Base-by-base conservation (phyloP, 2,113 vertebrate species). In the Empidonax traillii region DNA sequence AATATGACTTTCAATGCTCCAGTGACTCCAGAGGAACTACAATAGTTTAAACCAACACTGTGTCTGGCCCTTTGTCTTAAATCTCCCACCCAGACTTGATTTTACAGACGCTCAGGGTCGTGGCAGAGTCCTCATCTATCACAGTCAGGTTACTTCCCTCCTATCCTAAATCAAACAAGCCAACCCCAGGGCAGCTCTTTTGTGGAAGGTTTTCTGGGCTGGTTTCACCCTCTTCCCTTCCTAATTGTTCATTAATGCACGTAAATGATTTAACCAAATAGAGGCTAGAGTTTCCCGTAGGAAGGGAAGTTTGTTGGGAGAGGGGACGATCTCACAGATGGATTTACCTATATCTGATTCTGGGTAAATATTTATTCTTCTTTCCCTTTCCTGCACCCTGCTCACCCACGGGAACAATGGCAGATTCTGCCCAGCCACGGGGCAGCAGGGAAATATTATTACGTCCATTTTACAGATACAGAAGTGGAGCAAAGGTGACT, bases 251-350 rank as follows among this genome's bases (percentile, higher is more conserved):
- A 0, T 75, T 96, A 94, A 96, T 91, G 37, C 47, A 75, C 13
- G 7, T 91, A 85, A 96, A 93, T 91, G 61, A 86, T 96, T 96
- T 96, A 96, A 86, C 78, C 73, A 90, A 96, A 95, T 35, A 95
- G 58, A 96, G 78, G 44, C 41, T 77, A 37, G 78, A 90, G 33
- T 92, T 97, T 92, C 79, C 69, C 11, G 0, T 51, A 91, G 77
- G 89, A 97, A 89, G 47, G 58, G 47, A 82, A 72, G 10, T 8
- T 69, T 51, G 52, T 35, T 74, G 37, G 58, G 77, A 79, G 43
- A 92, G 91, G 46, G 85, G 43, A 82, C 3, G 30, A 74, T 22
- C 1, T 2, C 31, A 56, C 69, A 87, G 76, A 84, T 75, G 44
- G 67, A 94, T 92, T 80, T 84, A 77, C 92, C 75, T 93, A 53